Evolutionary conservation across 1,140 invertebrate genomes (phyloP).

Genomic region (Anoplophora glabripennis): DNA sequence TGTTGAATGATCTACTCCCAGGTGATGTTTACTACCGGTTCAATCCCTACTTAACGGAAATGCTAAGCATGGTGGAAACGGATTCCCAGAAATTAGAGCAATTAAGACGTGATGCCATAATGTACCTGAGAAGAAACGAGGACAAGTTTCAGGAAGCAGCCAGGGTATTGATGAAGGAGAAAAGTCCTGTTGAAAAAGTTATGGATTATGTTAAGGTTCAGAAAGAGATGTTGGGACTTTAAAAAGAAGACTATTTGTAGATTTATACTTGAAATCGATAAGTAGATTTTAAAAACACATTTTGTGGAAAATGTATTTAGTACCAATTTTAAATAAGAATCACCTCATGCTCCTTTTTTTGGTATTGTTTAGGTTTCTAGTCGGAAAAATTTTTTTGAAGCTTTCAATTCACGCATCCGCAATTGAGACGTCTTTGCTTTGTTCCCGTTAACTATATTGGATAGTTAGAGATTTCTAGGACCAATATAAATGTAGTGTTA

Average conservation of each 20-base stretch:
- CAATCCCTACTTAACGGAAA: conserved; percentile 85
- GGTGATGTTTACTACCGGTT: conserved; percentile 80
- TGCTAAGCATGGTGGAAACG: conserved; percentile 81
- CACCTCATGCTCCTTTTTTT: too few species aligned
- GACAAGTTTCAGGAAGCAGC: conserved; percentile 65
- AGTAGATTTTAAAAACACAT: too few species aligned
- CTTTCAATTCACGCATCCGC: too few species aligned
- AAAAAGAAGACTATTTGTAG: conserved; percentile 1
- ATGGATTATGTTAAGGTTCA: conserved; percentile 50
- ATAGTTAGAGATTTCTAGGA: too few species aligned
- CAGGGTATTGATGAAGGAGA: conserved; percentile 51
- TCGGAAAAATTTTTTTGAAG: too few species aligned
- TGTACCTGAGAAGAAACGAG: conserved; percentile 77
- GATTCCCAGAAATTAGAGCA: conserved; percentile 63
- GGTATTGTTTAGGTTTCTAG: too few species aligned
- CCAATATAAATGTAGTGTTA: too few species aligned
- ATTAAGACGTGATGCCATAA: conserved; percentile 64
- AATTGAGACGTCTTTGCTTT: too few species aligned
- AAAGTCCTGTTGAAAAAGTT: conserved; percentile 48
- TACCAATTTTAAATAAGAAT: too few species aligned
- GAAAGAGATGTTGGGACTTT: conserved; percentile 28
- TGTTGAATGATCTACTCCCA: conserved; percentile 78
- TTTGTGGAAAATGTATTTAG: too few species aligned
- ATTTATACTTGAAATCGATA: too few species aligned
- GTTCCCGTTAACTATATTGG: too few species aligned